phyloP scores from a whole-genome alignment of 2,888 invertebrate genomes.

The Galerucella pusilla region DNA sequence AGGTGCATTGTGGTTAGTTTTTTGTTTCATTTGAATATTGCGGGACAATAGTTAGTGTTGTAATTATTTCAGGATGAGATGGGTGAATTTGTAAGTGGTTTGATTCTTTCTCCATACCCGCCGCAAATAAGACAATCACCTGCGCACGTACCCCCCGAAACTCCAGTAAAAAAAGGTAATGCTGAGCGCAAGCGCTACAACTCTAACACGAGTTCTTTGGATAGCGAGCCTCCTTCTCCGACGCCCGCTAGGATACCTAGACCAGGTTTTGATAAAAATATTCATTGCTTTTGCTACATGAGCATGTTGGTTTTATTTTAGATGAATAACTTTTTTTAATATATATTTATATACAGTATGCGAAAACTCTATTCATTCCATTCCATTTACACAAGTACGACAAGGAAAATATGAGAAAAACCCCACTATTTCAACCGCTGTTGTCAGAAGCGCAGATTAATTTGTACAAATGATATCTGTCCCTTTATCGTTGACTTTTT shows the following conservation, averaged over 20 bases:
- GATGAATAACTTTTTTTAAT: background rate
- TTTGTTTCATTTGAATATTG: conserved; percentile 19
- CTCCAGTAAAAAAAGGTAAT: conserved; percentile 54
- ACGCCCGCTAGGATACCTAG: conserved; percentile 64
- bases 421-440: no score
- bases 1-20: conserved; percentile 74
- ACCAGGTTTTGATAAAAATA: conserved; percentile 56
- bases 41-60: background rate
- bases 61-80: conserved; percentile 70
- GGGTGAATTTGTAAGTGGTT: conserved; percentile 72
- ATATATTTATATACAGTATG: no score
- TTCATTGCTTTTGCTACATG: conserved; percentile 4
- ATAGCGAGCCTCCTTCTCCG: conserved; percentile 67
- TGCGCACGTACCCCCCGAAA: conserved; percentile 51
- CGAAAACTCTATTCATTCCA: no score
- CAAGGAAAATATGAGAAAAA: no score
- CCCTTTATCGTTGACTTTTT: no score
- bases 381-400: no score
- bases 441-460: no score
- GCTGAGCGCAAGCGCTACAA: conserved; percentile 67
- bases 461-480: no score
- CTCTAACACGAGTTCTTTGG: conserved; percentile 67
- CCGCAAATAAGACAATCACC: conserved; percentile 66
- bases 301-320: conserved; percentile 4
- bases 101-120: conserved; percentile 70